phyloP scores from a whole-genome alignment of 2,113 vertebrate species.

The Rafetus swinhoei region DNA sequence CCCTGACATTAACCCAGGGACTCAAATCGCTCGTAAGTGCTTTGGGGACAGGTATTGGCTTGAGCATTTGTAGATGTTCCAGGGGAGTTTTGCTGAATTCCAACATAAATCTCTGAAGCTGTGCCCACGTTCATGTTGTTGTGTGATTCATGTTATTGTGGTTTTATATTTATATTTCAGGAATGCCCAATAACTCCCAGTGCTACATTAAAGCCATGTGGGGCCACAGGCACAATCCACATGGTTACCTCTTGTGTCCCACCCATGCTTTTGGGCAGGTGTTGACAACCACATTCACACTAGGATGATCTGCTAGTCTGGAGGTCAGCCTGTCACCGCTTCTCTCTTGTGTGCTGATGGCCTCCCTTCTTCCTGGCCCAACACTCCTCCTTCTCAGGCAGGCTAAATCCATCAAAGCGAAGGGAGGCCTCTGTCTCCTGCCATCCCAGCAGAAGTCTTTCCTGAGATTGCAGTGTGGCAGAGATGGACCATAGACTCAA shows the following conservation, averaged over 20 bases:
- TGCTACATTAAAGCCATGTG: background rate
- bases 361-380: background rate
- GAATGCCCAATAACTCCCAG: rapidly evolving
- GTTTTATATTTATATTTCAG: background rate
- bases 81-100: rapidly evolving
- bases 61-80: background rate
- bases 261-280: background rate
- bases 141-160: background rate
- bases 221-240: background rate
- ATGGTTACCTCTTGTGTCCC: background rate
- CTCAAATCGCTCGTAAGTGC: background rate
- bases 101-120: background rate
- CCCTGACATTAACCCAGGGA: background rate
- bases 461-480: background rate
- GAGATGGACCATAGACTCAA: background rate
- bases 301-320: rapidly evolving
- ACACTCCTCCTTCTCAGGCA: background rate
- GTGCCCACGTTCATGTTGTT: background rate
- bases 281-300: rapidly evolving
- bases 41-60: background rate
- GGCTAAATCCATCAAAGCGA: rapidly evolving
- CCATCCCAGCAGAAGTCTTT: background rate
- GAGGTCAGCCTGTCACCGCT: background rate
- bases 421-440: background rate
- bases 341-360: rapidly evolving